A percentile compares a stretch with the other conserved stretches of the same genome.
Conservation (phyloP, 2,113 vertebrate genomes). For the Pavo muticus region DNA sequence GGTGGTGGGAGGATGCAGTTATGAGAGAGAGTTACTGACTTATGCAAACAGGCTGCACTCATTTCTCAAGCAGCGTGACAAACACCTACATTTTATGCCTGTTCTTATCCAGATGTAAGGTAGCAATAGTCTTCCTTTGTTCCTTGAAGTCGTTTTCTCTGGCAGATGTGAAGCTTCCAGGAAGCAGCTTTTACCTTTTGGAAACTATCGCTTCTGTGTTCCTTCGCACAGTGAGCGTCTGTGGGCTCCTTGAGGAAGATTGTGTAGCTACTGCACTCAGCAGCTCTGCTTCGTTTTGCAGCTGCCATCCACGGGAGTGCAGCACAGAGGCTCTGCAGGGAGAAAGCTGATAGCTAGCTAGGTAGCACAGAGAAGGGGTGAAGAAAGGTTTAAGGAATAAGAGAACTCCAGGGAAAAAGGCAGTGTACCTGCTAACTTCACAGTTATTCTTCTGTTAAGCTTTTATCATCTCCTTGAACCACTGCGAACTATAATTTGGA, state of each 20-base stretch:
- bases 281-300: neutral
- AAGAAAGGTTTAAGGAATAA: neutral
- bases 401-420: neutral
- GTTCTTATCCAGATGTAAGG: too few relatives aligned
- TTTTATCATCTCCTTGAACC: neutral
- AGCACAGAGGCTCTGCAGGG: neutral
- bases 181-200: neutral
- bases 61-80: neutral
- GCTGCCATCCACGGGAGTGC: neutral
- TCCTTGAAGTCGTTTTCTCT: neutral
- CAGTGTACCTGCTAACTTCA: neutral
- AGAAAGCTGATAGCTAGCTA: neutral
- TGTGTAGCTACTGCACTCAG: neutral
- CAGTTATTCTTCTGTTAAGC: neutral
- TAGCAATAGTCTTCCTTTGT: neutral
- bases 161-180: neutral
- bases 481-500: neutral
- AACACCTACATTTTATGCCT: neutral
- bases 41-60: accelerated
- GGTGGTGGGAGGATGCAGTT: neutral
- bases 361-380: neutral
- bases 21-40: neutral
- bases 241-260: neutral
- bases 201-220: neutral
- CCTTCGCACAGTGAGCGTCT: neutral